phyloP scores from a whole-genome alignment of 2,888 invertebrate genomes.

The Protodeltote pygarga region DNA sequence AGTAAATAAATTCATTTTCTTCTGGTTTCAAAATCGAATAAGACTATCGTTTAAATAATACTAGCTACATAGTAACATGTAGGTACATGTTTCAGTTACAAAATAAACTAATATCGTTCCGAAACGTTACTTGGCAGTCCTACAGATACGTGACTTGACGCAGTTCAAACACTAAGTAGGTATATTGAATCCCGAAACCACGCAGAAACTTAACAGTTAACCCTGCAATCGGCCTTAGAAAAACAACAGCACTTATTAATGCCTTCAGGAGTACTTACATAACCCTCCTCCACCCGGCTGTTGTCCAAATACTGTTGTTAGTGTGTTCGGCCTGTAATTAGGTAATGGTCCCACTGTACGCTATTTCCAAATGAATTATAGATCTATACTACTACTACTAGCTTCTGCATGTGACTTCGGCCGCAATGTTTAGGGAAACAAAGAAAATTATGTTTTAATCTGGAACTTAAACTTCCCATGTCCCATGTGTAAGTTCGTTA shows the following conservation, averaged over 20 bases:
- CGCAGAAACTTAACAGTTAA: neutral
- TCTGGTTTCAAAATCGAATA: no score
- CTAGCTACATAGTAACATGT: no score
- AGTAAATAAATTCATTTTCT: no score
- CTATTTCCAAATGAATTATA: neutral
- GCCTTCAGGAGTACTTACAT: neutral
- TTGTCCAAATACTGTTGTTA: conserved; percentile 2
- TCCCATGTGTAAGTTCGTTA: no score
- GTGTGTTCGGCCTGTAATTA: conserved; percentile 3
- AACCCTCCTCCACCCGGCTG: neutral
- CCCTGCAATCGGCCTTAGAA: neutral
- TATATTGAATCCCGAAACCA: neutral
- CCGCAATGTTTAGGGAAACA: no score
- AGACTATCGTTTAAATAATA: no score
- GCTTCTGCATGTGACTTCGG: no score
- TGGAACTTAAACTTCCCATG: no score
- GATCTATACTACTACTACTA: no score
- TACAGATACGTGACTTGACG: conserved; percentile 10
- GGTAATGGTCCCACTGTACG: neutral
- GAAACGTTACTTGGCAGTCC: neutral
- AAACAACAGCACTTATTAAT: conserved; percentile 6
- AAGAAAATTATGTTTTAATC: no score
- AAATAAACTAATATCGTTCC: conserved; percentile 2
- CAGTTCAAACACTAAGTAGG: neutral
- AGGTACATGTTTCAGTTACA: neutral